A percentile compares a stretch with the other conserved stretches of the same genome.
These are phyloP conservation scores for Zoanthus gigantus DNA, from an alignment of 92 coral and sea anemone species.

Conservation along the genomic window DNA sequence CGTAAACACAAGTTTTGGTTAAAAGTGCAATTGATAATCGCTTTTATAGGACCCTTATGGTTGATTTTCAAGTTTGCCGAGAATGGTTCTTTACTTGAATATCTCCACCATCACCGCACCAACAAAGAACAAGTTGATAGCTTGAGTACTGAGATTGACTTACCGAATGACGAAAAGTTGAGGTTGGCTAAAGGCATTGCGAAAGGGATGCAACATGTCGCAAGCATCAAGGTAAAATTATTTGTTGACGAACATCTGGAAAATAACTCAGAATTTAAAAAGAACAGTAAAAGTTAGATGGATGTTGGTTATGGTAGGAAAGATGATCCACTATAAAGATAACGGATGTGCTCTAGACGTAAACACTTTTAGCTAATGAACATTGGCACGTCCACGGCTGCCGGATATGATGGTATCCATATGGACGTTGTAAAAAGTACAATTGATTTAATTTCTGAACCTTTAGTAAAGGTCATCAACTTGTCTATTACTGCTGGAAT, in stretches of 20 bases:
- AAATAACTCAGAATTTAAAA: not conserved
- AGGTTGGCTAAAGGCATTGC: slow-evolving; percentile 35
- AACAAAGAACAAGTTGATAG: not conserved
- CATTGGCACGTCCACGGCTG: not conserved
- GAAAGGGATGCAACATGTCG: slow-evolving; percentile 35
- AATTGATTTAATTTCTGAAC: not conserved
- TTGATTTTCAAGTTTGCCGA: slow-evolving; percentile 33
- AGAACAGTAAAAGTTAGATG: no score
- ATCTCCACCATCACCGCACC: slow-evolving; percentile 23
- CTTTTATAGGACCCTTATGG: slow-evolving; percentile 35
- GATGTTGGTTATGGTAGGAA: not conserved
- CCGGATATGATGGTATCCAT: no score
- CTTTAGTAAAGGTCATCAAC: not conserved
- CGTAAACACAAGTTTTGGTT: not conserved
- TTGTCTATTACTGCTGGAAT: no score
- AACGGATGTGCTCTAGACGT: no score
- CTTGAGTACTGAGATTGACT: slow-evolving; percentile 14
- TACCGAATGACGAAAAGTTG: slow-evolving; percentile 25
- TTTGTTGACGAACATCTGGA: not conserved
- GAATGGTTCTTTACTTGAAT: slow-evolving; percentile 31
- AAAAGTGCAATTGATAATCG: not conserved
- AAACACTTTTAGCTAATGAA: no score
- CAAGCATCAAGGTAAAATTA: slow-evolving; percentile 26
- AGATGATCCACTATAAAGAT: not conserved
- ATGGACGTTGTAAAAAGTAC: not conserved